Evolutionary conservation across 1,140 invertebrate genomes (phyloP).

Genomic region (Ruditapes philippinarum): DNA sequence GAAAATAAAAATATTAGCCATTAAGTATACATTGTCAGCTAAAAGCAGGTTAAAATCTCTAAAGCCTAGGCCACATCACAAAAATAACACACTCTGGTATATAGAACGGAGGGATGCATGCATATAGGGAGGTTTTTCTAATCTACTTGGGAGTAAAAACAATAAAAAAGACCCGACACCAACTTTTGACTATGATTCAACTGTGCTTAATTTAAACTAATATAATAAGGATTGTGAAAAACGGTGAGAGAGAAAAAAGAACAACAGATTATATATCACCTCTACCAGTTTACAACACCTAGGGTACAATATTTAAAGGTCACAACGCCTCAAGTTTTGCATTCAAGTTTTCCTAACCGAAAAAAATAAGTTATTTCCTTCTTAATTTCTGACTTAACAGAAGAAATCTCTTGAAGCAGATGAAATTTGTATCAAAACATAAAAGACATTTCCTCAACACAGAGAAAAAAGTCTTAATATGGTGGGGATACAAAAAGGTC

Average conservation of each 20-base stretch:
- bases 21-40: background rate
- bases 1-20: background rate
- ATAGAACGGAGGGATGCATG: background rate
- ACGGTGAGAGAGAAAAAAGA: background rate
- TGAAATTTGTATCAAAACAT: background rate
- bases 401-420: too few species aligned
- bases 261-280: background rate
- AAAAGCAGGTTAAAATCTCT: background rate
- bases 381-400: too few species aligned
- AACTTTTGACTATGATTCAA: background rate
- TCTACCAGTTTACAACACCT: background rate
- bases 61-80: background rate
- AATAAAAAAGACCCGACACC: constrained; percentile 11
- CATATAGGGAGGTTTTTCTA: background rate
- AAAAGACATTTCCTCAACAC: background rate
- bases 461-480: too few species aligned
- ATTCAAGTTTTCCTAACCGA: background rate
- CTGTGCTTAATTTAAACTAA: background rate
- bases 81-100: background rate
- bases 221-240: background rate
- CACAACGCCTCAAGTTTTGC: constrained; percentile 36
- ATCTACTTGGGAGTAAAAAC: background rate
- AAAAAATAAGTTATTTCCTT: background rate
- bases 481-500: too few species aligned
- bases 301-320: background rate